Percentiles rank a stretch among this genome's conserved stretches.
Conservation (phyloP, 2,113 vertebrate species). For the Erinaceus europaeus region DNA sequence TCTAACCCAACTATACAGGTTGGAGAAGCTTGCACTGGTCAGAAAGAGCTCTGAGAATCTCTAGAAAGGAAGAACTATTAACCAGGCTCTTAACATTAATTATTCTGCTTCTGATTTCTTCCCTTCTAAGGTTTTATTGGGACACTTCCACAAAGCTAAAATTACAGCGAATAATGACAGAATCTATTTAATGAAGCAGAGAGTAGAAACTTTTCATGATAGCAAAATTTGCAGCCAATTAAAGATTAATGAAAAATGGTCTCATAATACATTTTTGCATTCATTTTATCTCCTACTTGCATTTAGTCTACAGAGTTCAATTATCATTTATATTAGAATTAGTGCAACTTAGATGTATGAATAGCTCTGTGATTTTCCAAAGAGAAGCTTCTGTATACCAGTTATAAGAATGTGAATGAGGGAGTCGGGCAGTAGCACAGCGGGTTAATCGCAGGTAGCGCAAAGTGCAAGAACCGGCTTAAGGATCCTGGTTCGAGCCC, state of each 20-base stretch:
- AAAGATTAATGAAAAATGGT: constrained; percentile 64
- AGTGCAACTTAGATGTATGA: constrained; percentile 51
- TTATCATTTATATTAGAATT: constrained; percentile 46
- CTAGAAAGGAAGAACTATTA: constrained; percentile 42
- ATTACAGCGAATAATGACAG: constrained; percentile 58
- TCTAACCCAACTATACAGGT: neutral
- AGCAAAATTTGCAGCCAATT: constrained; percentile 59
- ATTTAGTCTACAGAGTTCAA: constrained; percentile 43
- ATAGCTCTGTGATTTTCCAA: constrained; percentile 56
- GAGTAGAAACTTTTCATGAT: constrained; percentile 64
- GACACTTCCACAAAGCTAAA: constrained; percentile 62
- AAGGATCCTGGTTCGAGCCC: too few relatives aligned
- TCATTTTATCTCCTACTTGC: constrained; percentile 51
- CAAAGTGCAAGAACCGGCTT: too few relatives aligned
- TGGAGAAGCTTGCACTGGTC: neutral
- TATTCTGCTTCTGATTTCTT: constrained; percentile 16
- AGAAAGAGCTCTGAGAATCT: constrained; percentile 13
- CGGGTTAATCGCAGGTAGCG: too few relatives aligned
- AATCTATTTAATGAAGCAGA: constrained; percentile 56
- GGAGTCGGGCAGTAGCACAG: too few relatives aligned
- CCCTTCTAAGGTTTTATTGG: constrained; percentile 41
- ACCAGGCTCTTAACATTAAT: constrained; percentile 60
- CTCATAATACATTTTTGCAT: constrained; percentile 42
- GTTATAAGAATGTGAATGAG: too few relatives aligned
- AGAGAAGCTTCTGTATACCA: constrained; percentile 5